A percentile compares a stretch with the other conserved stretches of the same genome.
Conservation (phyloP, 2,888 invertebrate genomes). For the Meandrusa payeni region DNA sequence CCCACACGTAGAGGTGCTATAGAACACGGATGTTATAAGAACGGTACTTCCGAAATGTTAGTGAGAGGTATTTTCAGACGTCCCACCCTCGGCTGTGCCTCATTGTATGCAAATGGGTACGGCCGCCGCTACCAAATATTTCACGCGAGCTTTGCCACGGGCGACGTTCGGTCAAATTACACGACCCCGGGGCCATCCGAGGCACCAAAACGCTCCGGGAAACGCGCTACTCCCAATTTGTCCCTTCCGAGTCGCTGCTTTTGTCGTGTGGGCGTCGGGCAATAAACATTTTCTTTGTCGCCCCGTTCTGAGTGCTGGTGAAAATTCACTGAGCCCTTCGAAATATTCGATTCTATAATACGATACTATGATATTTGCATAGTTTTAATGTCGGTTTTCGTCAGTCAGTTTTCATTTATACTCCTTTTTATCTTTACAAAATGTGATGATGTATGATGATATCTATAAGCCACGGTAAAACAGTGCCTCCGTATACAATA, state of each 20-base stretch:
- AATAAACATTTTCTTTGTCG: slow-evolving; percentile 32
- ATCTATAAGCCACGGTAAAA: too few species aligned
- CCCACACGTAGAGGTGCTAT: slow-evolving; percentile 37
- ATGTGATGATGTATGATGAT: too few species aligned
- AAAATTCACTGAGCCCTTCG: slow-evolving; percentile 4
- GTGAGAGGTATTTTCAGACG: slow-evolving; percentile 49
- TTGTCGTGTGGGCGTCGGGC: slow-evolving; percentile 38
- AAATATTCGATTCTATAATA: too few species aligned
- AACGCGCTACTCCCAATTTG: slow-evolving; percentile 61
- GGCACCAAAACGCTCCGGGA: slow-evolving; percentile 54
- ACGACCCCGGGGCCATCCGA: slow-evolving; percentile 41
- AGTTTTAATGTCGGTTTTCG: neutral
- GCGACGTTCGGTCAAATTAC: slow-evolving; percentile 57
- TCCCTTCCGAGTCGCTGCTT: slow-evolving; percentile 64
- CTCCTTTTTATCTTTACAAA: too few species aligned
- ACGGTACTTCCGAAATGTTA: slow-evolving; percentile 72
- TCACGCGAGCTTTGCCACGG: slow-evolving; percentile 51
- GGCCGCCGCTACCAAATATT: slow-evolving; percentile 67
- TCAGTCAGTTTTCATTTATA: too few species aligned
- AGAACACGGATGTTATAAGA: slow-evolving; percentile 50
- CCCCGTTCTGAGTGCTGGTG: slow-evolving; percentile 13
- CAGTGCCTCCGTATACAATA: too few species aligned
- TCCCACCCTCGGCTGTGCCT: slow-evolving; percentile 61
- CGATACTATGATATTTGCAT: slow-evolving; percentile 1
- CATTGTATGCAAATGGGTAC: slow-evolving; percentile 72